Percentiles rank a stretch among this genome's conserved stretches.
Evolutionary conservation across 2,113 vertebrate species (phyloP).

Genomic region (Sander lucioperca): DNA sequence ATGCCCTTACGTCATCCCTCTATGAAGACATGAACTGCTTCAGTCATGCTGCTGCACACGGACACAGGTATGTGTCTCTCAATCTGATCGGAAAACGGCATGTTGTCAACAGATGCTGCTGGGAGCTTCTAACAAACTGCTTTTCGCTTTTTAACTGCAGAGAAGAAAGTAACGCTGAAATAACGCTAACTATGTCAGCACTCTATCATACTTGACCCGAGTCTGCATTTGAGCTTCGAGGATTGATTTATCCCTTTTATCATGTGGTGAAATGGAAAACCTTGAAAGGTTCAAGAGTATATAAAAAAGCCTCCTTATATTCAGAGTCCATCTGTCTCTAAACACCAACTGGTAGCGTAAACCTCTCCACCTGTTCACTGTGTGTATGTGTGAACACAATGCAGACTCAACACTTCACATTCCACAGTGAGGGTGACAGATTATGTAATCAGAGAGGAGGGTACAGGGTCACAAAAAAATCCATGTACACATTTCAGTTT

Average conservation of each 20-base stretch:
- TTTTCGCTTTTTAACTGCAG: neutral
- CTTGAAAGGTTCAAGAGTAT: neutral
- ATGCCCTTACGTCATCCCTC: conserved; percentile 89
- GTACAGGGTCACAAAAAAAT: conserved; percentile 32
- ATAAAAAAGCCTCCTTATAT: conserved; percentile 11
- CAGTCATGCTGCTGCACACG: conserved; percentile 95
- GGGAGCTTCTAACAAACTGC: conserved; percentile 1
- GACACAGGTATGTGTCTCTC: conserved; percentile 88
- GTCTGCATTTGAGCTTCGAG: neutral
- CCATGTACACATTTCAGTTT: conserved; percentile 4
- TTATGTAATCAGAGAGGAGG: conserved; percentile 59
- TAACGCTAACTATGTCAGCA: neutral
- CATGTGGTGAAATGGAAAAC: neutral
- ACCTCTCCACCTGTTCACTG: conserved; percentile 69
- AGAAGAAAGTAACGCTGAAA: neutral
- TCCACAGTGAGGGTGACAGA: conserved; percentile 60
- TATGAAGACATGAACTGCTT: conserved; percentile 99
- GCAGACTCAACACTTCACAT: conserved; percentile 75
- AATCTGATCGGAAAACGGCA: neutral
- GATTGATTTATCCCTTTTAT: conserved; percentile 24
- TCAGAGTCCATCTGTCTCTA: conserved; percentile 53
- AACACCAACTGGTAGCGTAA: conserved; percentile 55
- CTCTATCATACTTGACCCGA: neutral
- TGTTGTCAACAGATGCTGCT: neutral
- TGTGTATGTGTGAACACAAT: conserved; percentile 59